Evolutionary conservation across 2,888 invertebrate species (phyloP).

Genomic region (Tyria jacobaeae): DNA sequence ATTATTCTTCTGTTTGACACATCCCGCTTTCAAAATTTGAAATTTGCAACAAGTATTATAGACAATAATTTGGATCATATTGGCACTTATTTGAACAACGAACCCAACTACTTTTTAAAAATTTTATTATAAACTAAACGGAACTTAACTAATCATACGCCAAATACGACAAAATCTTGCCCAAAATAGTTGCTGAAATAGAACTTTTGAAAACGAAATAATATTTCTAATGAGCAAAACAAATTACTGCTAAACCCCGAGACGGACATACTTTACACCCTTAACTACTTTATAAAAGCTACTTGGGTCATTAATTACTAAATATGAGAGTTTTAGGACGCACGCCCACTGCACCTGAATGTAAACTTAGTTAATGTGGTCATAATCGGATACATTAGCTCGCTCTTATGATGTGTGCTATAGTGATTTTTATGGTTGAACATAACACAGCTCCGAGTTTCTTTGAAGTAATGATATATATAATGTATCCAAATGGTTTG

Average conservation of each 20-base stretch:
- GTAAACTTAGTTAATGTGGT: slow-evolving; percentile 3
- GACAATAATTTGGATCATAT: too few species aligned
- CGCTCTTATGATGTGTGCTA: not conserved
- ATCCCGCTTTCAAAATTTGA: too few species aligned
- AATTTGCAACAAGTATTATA: too few species aligned
- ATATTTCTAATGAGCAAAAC: slow-evolving; percentile 26
- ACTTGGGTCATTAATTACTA: slow-evolving; percentile 36
- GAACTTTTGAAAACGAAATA: slow-evolving; percentile 26
- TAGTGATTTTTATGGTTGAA: slow-evolving; percentile 4
- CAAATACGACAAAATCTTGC: not conserved
- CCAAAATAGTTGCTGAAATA: not conserved
- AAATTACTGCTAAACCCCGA: slow-evolving; percentile 25
- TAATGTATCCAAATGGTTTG: not conserved
- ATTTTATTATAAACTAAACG: not conserved
- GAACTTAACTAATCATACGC: not conserved
- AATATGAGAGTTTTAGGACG: slow-evolving; percentile 27
- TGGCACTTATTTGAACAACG: too few species aligned
- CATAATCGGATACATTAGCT: slow-evolving; percentile 10
- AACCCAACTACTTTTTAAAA: not conserved
- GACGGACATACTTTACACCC: slow-evolving; percentile 35
- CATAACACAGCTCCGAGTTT: not conserved
- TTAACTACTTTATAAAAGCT: slow-evolving; percentile 36
- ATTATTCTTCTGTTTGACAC: too few species aligned
- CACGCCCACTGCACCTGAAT: slow-evolving; percentile 5
- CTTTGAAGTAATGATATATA: too few species aligned